Conservation (phyloP, 1,140 invertebrate species). For the Argopecten irradians region DNA sequence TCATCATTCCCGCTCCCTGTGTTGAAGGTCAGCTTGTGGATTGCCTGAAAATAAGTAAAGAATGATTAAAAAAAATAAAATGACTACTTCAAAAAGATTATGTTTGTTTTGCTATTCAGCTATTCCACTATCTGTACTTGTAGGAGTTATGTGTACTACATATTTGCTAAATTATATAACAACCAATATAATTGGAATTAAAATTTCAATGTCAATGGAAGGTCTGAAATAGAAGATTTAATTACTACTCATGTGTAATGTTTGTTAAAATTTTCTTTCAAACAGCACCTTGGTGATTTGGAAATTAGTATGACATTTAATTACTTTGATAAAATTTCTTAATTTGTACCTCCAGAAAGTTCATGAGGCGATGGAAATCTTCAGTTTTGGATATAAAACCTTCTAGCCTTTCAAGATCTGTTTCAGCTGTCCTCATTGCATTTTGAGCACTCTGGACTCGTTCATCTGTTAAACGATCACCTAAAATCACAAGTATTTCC, state of each 20-base stretch:
- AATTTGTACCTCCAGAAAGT: slow-evolving; percentile 54
- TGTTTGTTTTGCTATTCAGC: too few relatives aligned
- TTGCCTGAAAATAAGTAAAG: slow-evolving; percentile 45
- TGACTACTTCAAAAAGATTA: too few relatives aligned
- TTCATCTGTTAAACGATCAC: slow-evolving; percentile 51
- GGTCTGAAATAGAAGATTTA: not conserved
- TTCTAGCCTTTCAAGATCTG: slow-evolving; percentile 15
- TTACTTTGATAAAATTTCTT: not conserved
- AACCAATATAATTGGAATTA: too few relatives aligned
- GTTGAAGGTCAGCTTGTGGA: slow-evolving; percentile 42
- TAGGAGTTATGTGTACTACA: too few relatives aligned
- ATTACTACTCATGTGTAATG: not conserved
- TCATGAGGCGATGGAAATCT: slow-evolving; percentile 52
- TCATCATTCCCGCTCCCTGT: slow-evolving; percentile 30
- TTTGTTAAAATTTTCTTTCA: not conserved
- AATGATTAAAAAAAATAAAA: too few relatives aligned
- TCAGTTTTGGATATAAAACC: slow-evolving; percentile 54
- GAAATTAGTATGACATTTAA: not conserved
- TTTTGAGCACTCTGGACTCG: slow-evolving; percentile 45
- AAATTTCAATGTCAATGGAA: not conserved
- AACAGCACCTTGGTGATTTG: not conserved
- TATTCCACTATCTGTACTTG: too few relatives aligned
- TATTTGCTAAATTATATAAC: too few relatives aligned
- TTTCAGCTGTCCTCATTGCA: slow-evolving; percentile 44
- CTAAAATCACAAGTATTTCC: slow-evolving; percentile 3